Conservation (phyloP, 2,113 vertebrate genomes). For the Scomber colias region DNA sequence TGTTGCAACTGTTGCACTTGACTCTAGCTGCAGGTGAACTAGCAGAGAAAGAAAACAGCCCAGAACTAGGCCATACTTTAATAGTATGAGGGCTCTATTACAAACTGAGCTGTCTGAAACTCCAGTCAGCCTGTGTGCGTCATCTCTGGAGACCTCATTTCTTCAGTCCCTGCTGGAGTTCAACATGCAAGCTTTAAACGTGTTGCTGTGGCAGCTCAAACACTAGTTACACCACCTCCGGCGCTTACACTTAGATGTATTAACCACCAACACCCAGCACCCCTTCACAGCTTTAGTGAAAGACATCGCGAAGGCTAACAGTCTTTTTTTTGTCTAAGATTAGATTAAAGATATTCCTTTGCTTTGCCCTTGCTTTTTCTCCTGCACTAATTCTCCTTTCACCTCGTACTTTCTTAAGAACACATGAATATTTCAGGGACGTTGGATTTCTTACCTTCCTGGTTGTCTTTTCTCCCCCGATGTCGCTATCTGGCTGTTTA, state of each 20-base stretch:
- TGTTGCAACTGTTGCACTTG: not conserved
- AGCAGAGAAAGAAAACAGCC: constrained; percentile 15
- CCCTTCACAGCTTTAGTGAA: not conserved
- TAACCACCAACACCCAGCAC: not conserved
- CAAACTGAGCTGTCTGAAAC: constrained; percentile 5
- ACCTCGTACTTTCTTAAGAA: not conserved
- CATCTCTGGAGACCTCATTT: constrained; percentile 33
- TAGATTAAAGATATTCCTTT: not conserved
- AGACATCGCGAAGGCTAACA: not conserved
- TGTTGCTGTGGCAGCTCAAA: constrained; percentile 7
- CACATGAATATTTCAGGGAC: not conserved
- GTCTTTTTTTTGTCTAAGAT: not conserved
- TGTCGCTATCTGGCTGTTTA: constrained; percentile 19
- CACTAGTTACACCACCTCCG: not conserved
- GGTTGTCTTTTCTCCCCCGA: not conserved
- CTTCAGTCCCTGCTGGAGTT: constrained; percentile 15
- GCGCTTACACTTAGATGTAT: not conserved
- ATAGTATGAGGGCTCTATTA: constrained; percentile 30
- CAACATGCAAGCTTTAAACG: constrained; percentile 26
- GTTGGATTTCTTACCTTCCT: not conserved
- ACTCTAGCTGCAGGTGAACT: constrained; percentile 3
- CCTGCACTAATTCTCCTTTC: not conserved
- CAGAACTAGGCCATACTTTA: constrained; percentile 26
- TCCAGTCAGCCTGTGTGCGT: not conserved
- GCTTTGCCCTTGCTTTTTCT: not conserved